Base-by-base conservation (phyloP, 1,140 invertebrate genomes). In the Trachymyrmex cornetzi region DNA sequence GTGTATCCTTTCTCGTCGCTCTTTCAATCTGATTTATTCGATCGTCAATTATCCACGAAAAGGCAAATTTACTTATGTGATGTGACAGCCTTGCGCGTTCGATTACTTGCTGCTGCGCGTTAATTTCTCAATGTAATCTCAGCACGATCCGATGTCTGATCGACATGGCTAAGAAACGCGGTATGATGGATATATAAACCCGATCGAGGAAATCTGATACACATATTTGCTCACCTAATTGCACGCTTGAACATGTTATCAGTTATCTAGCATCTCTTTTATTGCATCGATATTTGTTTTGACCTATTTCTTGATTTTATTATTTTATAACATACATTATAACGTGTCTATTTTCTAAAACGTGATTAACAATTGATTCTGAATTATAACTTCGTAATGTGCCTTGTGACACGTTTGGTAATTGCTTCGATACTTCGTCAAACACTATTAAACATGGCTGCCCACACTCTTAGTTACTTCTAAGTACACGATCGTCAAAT, bases 1-100 rank as follows among this genome's bases (percentile, higher is more conserved):
- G 0, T 38, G 7, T 38, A 38, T 38, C 34, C 7, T 38, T 38
- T 38, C 7, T 38, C 7, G 7, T 0, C 34, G 34, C 34, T 38
- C 5, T 9, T 38, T 38, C 34, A 82, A 72, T 72, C 12, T 81
- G 64, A 38, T 38, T 38, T 38, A 38, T 7, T 38, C 7, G 44
- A 50, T 71, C 55, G 27, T 85, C 79, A 38, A 85, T 89, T 81
- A 77, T n/a, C 38, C n/a, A 22, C 38, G 79, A 89, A 71, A 82
- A 57, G 66, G 19, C 24, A 72, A 81, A 81, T 81, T 81, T 81
- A 64, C 24, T 82, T 72, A 82, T 19, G 22, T 72, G 30, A 82
- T 19, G 22, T 72, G 30, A 48, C 79, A 82, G 11, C 1, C 12
- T 16, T 16, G 67, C 38, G 67, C 38, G 67, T 12, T 72, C 34